Evolutionary conservation across 2,888 invertebrate genomes (phyloP).

Genomic region (Monochamus alternatus): DNA sequence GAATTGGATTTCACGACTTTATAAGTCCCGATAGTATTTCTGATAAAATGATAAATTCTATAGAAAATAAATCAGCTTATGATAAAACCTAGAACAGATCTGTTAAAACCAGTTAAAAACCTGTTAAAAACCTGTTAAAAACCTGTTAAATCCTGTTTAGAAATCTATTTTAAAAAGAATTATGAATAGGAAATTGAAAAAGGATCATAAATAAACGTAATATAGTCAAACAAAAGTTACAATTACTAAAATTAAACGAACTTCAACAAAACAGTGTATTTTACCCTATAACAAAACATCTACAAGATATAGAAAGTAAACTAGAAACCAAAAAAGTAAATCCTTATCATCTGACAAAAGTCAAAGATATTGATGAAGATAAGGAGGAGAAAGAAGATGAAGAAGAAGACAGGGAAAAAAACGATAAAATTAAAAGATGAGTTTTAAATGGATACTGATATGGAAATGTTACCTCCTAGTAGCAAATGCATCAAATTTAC

Average conservation of each 20-base stretch:
- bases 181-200: neutral
- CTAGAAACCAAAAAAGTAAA: conserved; percentile 7
- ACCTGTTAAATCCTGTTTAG: too few species aligned
- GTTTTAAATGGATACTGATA: neutral
- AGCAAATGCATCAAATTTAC: neutral
- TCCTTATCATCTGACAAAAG: neutral
- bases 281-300: neutral
- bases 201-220: neutral
- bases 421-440: conserved; percentile 1
- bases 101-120: neutral
- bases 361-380: neutral
- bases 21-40: conserved; percentile 1
- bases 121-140: too few species aligned
- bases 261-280: neutral
- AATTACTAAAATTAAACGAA: neutral
- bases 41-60: conserved; percentile 3
- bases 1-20: conserved; percentile 1
- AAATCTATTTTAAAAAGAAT: neutral
- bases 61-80: neutral
- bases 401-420: neutral
- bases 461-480: neutral
- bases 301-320: conserved; percentile 4
- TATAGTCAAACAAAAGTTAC: neutral
- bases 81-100: neutral
- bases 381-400: neutral